Conservation (phyloP, 2,797 vertebrate species). For the Oreortyx pictus region DNA sequence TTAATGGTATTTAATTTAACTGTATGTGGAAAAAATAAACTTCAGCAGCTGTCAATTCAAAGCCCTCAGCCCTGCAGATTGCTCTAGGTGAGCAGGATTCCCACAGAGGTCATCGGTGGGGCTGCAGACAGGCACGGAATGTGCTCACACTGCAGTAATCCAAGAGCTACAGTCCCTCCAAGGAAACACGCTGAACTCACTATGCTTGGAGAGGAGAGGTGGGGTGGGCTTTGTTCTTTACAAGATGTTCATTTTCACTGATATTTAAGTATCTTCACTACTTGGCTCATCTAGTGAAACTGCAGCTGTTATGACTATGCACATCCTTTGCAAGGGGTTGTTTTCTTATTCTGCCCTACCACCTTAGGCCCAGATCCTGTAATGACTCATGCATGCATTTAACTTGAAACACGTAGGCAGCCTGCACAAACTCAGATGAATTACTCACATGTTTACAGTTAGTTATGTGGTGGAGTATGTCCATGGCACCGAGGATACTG, state of each 20-base stretch:
- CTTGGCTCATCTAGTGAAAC: neutral
- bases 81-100: neutral
- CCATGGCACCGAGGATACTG: neutral
- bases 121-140: neutral
- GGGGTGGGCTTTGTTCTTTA: neutral
- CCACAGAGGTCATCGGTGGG: neutral
- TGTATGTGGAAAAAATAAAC: neutral
- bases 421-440: neutral
- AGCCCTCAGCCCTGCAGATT: neutral
- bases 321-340: neutral
- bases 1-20: neutral
- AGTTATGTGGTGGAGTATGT: neutral
- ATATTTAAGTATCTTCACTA: neutral
- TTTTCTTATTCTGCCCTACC: neutral
- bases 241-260: neutral
- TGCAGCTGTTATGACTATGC: neutral
- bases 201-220: neutral
- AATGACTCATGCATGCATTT: constrained; percentile 22
- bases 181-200: neutral
- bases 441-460: constrained; percentile 38
- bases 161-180: neutral
- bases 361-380: constrained; percentile 37
- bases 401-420: constrained; percentile 17
- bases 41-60: neutral
- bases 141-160: neutral